Conservation (phyloP, 2,888 invertebrate species). For the Anodontia alba region DNA sequence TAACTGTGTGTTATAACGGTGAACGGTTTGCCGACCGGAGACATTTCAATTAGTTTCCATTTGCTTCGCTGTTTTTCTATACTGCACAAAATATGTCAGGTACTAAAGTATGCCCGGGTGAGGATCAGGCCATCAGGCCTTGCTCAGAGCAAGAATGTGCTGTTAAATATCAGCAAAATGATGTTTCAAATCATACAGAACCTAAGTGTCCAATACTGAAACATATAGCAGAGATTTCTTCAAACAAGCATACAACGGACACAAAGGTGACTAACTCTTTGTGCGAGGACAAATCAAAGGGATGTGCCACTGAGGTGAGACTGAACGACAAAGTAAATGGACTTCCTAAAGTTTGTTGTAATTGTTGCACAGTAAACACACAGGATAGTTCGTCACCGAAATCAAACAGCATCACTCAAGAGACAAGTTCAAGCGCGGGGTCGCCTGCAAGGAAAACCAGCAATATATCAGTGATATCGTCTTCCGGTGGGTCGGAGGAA, state of each 20-base stretch:
- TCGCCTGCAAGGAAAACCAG: constrained; percentile 67
- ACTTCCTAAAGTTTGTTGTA: neutral
- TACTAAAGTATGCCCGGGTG: neutral
- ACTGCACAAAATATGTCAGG: no score
- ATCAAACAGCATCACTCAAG: constrained; percentile 23
- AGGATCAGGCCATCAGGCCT: neutral
- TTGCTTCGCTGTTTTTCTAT: no score
- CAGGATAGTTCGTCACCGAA: constrained; percentile 14
- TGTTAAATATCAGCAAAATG: neutral
- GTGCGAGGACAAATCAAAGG: neutral
- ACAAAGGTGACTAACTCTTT: no score
- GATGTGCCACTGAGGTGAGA: neutral
- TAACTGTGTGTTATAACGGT: no score
- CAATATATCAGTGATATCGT: constrained; percentile 64
- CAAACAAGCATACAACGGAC: neutral
- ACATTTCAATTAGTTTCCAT: no score
- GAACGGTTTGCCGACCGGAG: no score
- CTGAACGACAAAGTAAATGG: neutral
- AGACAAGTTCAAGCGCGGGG: neutral
- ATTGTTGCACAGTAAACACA: neutral
- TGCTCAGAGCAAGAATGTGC: neutral
- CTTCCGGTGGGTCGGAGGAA: constrained; percentile 72
- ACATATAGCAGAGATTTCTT: neutral
- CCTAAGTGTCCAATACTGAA: neutral
- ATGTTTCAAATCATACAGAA: neutral